These are phyloP conservation scores for Sminthopsis crassicaudata DNA, from an alignment of 2,113 vertebrate species.

Conservation along the genomic window DNA sequence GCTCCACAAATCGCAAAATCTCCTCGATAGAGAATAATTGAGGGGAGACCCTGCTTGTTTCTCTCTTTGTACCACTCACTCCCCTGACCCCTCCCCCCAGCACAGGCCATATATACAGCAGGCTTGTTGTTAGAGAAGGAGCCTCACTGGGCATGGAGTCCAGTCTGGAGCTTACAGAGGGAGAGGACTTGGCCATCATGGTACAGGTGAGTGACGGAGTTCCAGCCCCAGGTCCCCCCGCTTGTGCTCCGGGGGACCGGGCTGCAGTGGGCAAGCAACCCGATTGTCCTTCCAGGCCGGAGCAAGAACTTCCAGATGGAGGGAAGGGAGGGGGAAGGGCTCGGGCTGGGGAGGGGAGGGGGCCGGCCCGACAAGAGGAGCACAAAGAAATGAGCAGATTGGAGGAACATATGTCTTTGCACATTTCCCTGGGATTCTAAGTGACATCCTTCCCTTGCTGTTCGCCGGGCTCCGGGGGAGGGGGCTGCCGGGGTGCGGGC, in stretches of 20 bases:
- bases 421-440: background rate
- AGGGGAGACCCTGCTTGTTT: background rate
- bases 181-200: background rate
- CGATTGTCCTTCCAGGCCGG: background rate
- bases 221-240: background rate
- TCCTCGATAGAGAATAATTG: background rate
- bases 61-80: background rate
- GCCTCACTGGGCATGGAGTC: background rate
- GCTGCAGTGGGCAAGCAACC: background rate
- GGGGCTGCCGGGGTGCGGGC: background rate
- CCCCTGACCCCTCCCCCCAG: background rate
- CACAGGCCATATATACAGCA: background rate
- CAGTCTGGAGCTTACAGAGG: background rate
- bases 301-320: background rate
- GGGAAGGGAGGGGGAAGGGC: background rate
- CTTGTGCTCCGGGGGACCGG: background rate
- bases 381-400: conserved; percentile 2
- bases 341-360: background rate
- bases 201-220: background rate
- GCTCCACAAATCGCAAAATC: background rate
- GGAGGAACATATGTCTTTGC: background rate
- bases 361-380: background rate
- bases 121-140: background rate
- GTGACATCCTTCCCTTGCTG: background rate
- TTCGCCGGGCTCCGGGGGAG: background rate